These are phyloP conservation scores for Philaenus spumarius DNA, from an alignment of 1,140 invertebrate species.

Conservation along the genomic window DNA sequence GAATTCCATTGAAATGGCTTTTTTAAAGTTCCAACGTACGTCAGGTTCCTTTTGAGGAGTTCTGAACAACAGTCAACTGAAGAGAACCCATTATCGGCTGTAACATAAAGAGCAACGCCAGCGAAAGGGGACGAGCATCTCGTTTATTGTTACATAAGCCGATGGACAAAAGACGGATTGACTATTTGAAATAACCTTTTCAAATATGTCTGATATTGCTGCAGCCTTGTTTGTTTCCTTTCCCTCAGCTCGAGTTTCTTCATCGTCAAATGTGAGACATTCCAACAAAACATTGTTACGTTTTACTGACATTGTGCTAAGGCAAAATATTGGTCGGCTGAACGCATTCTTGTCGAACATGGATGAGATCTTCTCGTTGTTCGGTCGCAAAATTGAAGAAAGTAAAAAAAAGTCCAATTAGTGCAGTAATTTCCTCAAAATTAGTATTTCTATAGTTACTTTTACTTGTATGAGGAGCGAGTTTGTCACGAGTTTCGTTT, in stretches of 20 bases:
- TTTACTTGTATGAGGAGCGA: too few species aligned
- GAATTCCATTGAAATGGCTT: too few species aligned
- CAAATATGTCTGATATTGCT: not conserved
- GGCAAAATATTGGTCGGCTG: not conserved
- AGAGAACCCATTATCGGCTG: conserved; percentile 20
- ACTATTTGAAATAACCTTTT: not conserved
- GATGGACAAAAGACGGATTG: too few species aligned
- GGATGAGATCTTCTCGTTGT: too few species aligned
- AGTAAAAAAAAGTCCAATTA: too few species aligned
- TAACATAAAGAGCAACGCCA: conserved; percentile 9
- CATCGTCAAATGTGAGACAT: not conserved
- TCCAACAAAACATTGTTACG: not conserved
- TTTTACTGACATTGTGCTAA: not conserved
- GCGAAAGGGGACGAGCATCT: too few species aligned
- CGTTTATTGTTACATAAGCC: too few species aligned
- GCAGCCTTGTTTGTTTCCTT: not conserved
- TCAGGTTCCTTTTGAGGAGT: conserved; percentile 13
- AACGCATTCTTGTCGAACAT: not conserved
- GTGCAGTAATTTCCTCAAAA: too few species aligned
- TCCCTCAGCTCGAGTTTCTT: not conserved
- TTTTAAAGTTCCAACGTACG: conserved; percentile 29
- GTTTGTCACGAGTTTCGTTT: too few species aligned
- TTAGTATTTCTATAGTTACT: too few species aligned
- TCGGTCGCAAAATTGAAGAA: too few species aligned
- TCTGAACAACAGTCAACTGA: conserved; percentile 25